Conservation (phyloP, 2,797 vertebrate species). For the Somateria mollissima region DNA sequence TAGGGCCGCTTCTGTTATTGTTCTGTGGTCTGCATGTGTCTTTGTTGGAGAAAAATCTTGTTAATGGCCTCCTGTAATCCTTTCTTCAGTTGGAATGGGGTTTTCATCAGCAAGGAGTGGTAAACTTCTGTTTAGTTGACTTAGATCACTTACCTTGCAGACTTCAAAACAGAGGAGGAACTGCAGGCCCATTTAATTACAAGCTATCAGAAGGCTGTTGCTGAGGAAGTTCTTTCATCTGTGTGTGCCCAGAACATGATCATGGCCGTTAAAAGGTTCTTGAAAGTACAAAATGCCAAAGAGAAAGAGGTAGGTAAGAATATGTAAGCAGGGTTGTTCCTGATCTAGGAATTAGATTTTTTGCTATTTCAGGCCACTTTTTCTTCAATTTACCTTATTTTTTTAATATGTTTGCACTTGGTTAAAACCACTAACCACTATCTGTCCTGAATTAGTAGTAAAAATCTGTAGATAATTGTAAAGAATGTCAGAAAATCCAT, state of each 20-base stretch:
- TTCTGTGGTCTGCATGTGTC: neutral
- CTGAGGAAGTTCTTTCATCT: slow-evolving; percentile 72
- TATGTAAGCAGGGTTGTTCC: neutral
- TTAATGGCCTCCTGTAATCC: neutral
- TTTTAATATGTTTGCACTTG: neutral
- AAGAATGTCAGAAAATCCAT: neutral
- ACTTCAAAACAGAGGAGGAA: slow-evolving; percentile 86
- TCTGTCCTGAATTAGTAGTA: neutral
- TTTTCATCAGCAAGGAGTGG: neutral
- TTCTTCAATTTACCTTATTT: neutral
- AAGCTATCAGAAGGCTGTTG: slow-evolving; percentile 83
- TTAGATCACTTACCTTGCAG: slow-evolving; percentile 69
- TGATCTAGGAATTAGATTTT: neutral
- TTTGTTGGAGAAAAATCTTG: neutral
- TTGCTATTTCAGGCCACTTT: neutral
- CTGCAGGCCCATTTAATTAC: slow-evolving; percentile 83
- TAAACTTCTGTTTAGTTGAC: neutral
- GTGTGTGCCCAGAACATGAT: slow-evolving; percentile 80
- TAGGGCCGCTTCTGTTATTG: neutral
- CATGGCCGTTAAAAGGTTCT: slow-evolving; percentile 81
- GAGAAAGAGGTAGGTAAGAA: slow-evolving; percentile 81
- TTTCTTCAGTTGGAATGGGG: neutral
- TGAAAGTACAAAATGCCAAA: slow-evolving; percentile 64
- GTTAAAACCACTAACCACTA: neutral
- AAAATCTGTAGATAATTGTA: neutral